phyloP scores from a whole-genome alignment of 2,888 invertebrate species.

The Leptinotarsa peninsularis region DNA sequence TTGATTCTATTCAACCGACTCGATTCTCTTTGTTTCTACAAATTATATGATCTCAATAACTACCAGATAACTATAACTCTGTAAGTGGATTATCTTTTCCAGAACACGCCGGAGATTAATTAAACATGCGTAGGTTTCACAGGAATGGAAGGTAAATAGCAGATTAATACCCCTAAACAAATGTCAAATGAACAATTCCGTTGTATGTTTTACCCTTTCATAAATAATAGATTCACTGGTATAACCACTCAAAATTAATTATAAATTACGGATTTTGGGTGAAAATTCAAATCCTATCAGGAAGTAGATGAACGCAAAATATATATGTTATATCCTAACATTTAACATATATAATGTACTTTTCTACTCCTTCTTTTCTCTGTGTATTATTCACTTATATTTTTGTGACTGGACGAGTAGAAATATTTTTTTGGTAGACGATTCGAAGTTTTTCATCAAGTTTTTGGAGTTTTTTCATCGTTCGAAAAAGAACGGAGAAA shows the following conservation, averaged over 20 bases:
- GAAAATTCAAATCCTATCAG: not conserved
- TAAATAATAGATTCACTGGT: not conserved
- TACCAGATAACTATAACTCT: not conserved
- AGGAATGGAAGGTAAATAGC: constrained; percentile 4
- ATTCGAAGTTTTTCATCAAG: too few species aligned
- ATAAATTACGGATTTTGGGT: not conserved
- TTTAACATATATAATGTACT: too few species aligned
- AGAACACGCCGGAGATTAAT: not conserved
- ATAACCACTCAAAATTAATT: not conserved
- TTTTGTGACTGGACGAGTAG: too few species aligned
- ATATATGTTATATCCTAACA: too few species aligned
- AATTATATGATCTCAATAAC: not conserved
- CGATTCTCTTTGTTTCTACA: not conserved
- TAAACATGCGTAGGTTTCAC: constrained; percentile 2
- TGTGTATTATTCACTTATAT: too few species aligned
- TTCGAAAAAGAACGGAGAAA: too few species aligned
- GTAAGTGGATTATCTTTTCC: constrained; percentile 18
- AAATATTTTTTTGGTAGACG: too few species aligned
- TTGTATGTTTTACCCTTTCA: constrained; percentile 8
- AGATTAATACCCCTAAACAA: constrained; percentile 12
- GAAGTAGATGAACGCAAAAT: too few species aligned
- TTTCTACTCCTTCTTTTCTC: too few species aligned
- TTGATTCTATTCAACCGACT: not conserved
- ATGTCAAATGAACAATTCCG: constrained; percentile 1
- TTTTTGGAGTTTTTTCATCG: too few species aligned